Evolutionary conservation across 2,797 vertebrate species (phyloP), one percentile per base, ranked within the genome.

Genomic region (Orientallactaga sibirica): DNA sequence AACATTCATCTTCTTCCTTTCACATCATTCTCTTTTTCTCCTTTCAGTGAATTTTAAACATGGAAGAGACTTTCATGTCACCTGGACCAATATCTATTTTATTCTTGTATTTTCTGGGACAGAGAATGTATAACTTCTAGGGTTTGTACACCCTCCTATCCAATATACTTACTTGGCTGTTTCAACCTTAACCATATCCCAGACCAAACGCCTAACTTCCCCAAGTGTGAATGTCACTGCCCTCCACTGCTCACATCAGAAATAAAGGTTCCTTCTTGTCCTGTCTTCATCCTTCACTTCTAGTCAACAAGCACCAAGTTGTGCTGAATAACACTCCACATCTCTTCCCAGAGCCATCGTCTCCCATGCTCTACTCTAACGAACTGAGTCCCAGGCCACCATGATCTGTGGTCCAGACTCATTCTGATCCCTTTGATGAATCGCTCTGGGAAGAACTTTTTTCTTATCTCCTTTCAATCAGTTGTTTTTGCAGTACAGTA

Each of bases 41-140:
- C 71, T 80, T 55, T 48, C 37, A 90, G 25, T 89, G 84, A 68
- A 66, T 80, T 85, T 92, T 55, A 75, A 92, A 93, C 58, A 78
- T 10, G 6, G 20, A 61, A 29, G 41, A 85, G 12, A 58, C 10
- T 78, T 75, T 64, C 70, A 43, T 64, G 27, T 76, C 79, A 95
- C 71, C 5, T 19, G 18, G 48, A 79, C 22, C 76, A 73, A 70
- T 9, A 2, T 58, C 27, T 88, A 1, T 37, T 83, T 27, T 14
- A 48, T 68, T 91, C 37, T 84, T 83, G 20, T 76, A 67, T 90
- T 86, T 80, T 8, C 20, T 86, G 29, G 62, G n/a, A 29, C 41
- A 19, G 66, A 80, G 29, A 82, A 75, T 76, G 25, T 70, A 48
- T n/a, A 7, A 27, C 52, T 85, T 94, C n/a, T 43, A 24, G 66